phyloP scores from a whole-genome alignment of 2,888 invertebrate genomes.

The Volucella inflata region DNA sequence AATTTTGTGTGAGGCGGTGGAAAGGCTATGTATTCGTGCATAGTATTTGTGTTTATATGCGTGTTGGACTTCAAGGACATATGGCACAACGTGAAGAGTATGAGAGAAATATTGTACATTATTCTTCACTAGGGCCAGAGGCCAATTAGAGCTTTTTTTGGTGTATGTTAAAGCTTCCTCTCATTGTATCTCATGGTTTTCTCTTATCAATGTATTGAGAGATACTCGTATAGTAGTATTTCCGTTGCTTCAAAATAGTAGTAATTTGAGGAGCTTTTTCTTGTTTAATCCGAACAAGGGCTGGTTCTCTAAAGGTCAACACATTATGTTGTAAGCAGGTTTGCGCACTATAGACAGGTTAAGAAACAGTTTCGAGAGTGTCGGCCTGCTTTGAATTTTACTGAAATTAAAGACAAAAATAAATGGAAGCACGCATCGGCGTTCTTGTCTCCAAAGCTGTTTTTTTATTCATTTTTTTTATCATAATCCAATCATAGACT shows the following conservation, averaged over 20 bases:
- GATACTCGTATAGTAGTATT: conserved; percentile 3
- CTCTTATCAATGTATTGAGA: conserved; percentile 3
- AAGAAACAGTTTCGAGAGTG: too few species aligned
- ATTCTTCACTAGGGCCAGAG: neutral
- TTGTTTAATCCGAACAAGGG: too few species aligned
- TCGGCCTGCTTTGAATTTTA: too few species aligned
- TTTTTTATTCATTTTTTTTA: too few species aligned
- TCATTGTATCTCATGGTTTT: conserved; percentile 29
- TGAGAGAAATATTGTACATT: conserved; percentile 21
- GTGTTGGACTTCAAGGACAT: conserved; percentile 62
- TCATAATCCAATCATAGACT: too few species aligned
- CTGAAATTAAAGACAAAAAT: too few species aligned
- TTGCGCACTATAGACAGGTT: too few species aligned
- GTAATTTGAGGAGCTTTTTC: neutral
- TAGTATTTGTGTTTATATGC: conserved; percentile 7
- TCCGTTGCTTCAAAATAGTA: conserved; percentile 13
- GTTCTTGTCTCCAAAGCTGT: too few species aligned
- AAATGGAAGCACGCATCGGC: too few species aligned
- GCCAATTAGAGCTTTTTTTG: neutral
- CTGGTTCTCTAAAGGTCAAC: too few species aligned
- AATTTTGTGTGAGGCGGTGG: conserved; percentile 29
- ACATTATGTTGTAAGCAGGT: too few species aligned
- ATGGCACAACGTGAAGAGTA: conserved; percentile 12
- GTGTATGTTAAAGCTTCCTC: conserved; percentile 37
- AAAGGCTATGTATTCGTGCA: conserved; percentile 31